Conservation (phyloP, 2,113 vertebrate genomes). For the Pseudorasbora parva region DNA sequence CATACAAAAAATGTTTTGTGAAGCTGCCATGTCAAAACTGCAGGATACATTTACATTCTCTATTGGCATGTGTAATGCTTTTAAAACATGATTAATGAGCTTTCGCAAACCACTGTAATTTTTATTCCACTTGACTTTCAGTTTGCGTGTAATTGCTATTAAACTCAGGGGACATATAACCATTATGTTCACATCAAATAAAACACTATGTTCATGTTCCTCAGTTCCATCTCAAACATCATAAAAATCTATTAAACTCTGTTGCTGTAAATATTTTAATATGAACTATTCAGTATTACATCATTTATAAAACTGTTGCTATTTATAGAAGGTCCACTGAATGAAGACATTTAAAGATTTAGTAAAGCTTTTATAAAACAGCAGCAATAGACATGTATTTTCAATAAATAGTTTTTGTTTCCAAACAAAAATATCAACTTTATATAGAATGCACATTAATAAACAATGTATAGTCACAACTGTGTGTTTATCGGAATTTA, state of each 20-base stretch:
- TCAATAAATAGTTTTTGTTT: neutral
- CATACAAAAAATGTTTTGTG: neutral
- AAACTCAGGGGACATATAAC: constrained; percentile 21
- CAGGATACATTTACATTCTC: neutral
- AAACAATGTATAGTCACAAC: neutral
- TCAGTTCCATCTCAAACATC: neutral
- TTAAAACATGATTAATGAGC: constrained; percentile 27
- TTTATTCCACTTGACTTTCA: constrained; percentile 25
- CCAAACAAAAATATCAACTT: neutral
- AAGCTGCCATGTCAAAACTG: neutral
- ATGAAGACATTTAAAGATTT: neutral
- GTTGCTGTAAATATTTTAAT: constrained; percentile 14
- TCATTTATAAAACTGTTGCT: neutral
- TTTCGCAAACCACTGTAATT: constrained; percentile 9
- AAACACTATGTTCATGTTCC: constrained; percentile 20
- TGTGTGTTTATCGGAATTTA: neutral
- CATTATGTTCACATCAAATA: constrained; percentile 22
- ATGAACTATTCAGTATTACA: neutral
- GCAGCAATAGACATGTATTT: neutral
- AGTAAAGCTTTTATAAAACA: neutral
- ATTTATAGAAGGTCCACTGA: neutral
- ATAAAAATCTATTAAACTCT: constrained; percentile 7
- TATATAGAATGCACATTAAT: neutral
- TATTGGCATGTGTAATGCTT: constrained; percentile 7
- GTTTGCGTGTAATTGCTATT: constrained; percentile 34